A percentile compares a stretch with the other conserved stretches of the same genome.
phyloP scores from a whole-genome alignment of 2,113 vertebrate species.

The Hystrix brachyura region DNA sequence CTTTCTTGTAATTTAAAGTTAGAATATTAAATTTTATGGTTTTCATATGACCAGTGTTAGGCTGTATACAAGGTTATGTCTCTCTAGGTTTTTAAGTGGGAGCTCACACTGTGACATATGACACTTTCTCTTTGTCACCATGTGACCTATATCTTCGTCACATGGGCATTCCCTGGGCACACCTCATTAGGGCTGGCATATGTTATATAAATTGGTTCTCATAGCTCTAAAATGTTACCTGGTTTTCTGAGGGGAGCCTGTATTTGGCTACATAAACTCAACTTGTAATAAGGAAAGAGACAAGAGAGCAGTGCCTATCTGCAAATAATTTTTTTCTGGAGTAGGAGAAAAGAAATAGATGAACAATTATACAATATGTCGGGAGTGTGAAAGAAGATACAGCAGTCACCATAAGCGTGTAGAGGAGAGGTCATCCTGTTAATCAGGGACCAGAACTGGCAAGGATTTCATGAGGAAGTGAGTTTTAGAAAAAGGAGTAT shows the following conservation, averaged over 20 bases:
- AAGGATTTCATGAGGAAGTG: not conserved
- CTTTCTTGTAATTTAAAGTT: not conserved
- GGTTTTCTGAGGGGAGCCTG: not conserved
- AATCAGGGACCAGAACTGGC: not conserved
- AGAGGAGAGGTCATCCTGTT: not conserved
- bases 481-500: not conserved
- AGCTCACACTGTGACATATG: not conserved
- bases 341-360: not conserved
- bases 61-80: not conserved
- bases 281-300: not conserved
- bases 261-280: not conserved
- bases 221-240: not conserved
- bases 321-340: not conserved
- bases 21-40: not conserved
- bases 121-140: constrained; percentile 7
- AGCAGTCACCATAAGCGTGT: not conserved
- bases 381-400: not conserved
- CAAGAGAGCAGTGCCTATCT: not conserved
- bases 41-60: not conserved
- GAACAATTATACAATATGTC: not conserved
- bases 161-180: not conserved
- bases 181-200: not conserved
- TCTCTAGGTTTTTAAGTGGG: not conserved
- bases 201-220: constrained; percentile 12
- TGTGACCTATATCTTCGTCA: not conserved